Evolutionary conservation across 2,113 vertebrate genomes (phyloP).

Genomic region (Hippocampus mohnikei): DNA sequence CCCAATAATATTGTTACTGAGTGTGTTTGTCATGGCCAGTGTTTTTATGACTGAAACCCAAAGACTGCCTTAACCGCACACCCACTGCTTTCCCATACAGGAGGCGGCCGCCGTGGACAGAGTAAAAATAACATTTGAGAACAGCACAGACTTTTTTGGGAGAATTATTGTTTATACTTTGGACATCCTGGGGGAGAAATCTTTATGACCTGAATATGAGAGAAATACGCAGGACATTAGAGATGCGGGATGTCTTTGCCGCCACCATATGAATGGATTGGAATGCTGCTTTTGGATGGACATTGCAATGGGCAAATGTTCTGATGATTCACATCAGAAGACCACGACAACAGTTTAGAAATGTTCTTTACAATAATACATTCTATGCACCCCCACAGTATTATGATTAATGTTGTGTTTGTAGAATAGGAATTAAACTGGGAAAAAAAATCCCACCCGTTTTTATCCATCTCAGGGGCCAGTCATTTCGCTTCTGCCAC

Average conservation of each 20-base stretch:
- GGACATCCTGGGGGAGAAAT: conserved; percentile 79
- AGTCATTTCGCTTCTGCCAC: no score
- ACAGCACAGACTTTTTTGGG: conserved; percentile 90
- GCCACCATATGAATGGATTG: conserved; percentile 14
- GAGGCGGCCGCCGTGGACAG: conserved; percentile 72
- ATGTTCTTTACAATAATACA: no score
- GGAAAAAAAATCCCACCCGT: no score
- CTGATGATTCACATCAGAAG: not conserved
- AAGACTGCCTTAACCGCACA: conserved; percentile 65
- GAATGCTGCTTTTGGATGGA: conserved; percentile 43
- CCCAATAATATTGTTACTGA: conserved; percentile 49
- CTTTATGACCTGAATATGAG: conserved; percentile 49
- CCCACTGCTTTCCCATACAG: conserved; percentile 84
- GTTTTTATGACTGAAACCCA: not conserved
- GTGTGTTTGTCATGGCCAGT: conserved; percentile 20
- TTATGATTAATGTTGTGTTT: no score
- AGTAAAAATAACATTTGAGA: conserved; percentile 87
- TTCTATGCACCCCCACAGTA: no score
- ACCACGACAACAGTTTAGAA: not conserved
- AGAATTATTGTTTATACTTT: conserved; percentile 89
- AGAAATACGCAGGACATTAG: conserved; percentile 30
- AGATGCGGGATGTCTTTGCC: not conserved
- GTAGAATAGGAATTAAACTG: no score
- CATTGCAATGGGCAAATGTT: not conserved
- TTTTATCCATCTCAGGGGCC: no score